These are phyloP conservation scores for Pristionchus maxplancki DNA, from an alignment of 2,888 invertebrate genomes.

Conservation along the genomic window DNA sequence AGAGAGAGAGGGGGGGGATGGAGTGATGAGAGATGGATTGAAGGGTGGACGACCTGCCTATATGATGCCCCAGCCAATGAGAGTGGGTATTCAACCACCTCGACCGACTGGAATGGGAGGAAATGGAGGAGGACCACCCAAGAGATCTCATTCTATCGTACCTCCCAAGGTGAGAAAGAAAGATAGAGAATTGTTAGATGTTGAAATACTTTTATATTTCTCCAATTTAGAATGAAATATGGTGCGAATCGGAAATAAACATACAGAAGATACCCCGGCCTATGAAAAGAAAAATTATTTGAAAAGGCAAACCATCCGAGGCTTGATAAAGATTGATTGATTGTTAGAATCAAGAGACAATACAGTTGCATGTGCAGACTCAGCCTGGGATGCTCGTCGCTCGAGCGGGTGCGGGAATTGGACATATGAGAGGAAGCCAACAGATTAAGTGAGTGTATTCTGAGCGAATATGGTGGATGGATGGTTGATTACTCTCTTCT, in stretches of 20 bases:
- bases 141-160: conserved; percentile 29
- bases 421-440: conserved; percentile 4
- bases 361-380: too few relatives aligned
- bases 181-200: neutral
- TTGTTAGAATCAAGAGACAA: neutral
- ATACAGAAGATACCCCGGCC: neutral
- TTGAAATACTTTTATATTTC: neutral
- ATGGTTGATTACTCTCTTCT: neutral
- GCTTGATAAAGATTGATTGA: neutral
- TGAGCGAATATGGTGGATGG: neutral
- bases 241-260: neutral
- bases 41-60: conserved; percentile 8
- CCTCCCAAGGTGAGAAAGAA: neutral
- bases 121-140: conserved; percentile 37
- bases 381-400: neutral
- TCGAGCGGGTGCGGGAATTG: neutral
- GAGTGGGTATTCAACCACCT: conserved; percentile 23
- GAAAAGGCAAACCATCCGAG: neutral
- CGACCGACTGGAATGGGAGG: neutral
- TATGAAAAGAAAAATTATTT: neutral
- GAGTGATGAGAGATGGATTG: neutral
- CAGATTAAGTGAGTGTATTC: neutral
- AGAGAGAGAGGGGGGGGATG: neutral
- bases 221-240: neutral
- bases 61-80: neutral